Evolutionary conservation across 2,797 vertebrate species (phyloP).

Genomic region (Xyrichtys novacula): DNA sequence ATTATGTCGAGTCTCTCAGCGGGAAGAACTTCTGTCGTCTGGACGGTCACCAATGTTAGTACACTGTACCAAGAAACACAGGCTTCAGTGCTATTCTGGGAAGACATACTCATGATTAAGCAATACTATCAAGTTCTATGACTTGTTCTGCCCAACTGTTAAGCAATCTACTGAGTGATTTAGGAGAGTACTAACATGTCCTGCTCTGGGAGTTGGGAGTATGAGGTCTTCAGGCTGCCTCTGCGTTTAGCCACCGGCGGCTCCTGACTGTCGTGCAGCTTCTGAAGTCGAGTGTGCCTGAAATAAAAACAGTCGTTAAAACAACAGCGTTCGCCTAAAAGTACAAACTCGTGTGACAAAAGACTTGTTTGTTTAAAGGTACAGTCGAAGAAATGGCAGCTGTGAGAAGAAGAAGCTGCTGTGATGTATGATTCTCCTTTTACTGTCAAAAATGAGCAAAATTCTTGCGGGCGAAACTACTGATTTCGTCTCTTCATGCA

Average conservation of each 20-base stretch:
- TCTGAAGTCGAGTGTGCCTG: slow-evolving; percentile 89
- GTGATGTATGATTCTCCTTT: too few relatives aligned
- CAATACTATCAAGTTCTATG: slow-evolving; percentile 45
- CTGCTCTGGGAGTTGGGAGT: slow-evolving; percentile 87
- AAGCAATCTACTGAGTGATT: not conserved
- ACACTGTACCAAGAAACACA: slow-evolving; percentile 12
- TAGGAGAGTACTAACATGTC: slow-evolving; percentile 85
- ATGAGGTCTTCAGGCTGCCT: slow-evolving; percentile 85
- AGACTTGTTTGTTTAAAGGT: not conserved
- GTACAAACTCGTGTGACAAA: not conserved
- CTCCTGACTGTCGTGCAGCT: slow-evolving; percentile 85
- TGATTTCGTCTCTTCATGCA: too few relatives aligned
- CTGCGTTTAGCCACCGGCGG: slow-evolving; percentile 84
- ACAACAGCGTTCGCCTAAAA: not conserved
- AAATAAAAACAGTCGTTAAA: slow-evolving; percentile 15
- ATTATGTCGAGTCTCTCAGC: slow-evolving; percentile 3
- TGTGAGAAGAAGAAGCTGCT: too few relatives aligned
- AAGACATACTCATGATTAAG: slow-evolving; percentile 26
- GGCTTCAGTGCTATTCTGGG: slow-evolving; percentile 37
- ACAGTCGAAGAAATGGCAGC: not conserved
- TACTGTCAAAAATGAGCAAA: too few relatives aligned
- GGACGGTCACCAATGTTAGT: slow-evolving; percentile 23
- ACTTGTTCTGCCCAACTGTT: slow-evolving; percentile 9
- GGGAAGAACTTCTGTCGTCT: not conserved
- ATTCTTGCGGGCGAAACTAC: too few relatives aligned